phyloP scores from a whole-genome alignment of 2,113 vertebrate genomes.

The Odontophorus gujanensis region DNA sequence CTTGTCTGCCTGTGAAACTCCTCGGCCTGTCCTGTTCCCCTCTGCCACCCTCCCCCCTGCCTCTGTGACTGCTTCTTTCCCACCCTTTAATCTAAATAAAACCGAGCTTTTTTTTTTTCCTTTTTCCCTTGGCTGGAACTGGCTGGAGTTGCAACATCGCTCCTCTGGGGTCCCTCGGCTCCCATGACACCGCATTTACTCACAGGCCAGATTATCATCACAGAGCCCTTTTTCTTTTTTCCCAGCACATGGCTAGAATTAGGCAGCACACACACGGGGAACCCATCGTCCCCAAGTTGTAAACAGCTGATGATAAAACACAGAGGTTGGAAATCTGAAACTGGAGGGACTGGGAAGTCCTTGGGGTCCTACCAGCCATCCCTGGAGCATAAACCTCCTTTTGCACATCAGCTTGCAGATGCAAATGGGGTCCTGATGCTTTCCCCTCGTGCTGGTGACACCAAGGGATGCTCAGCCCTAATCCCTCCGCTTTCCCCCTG shows the following conservation, averaged over 20 bases:
- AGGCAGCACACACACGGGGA: conserved; percentile 41
- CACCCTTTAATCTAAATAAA: conserved; percentile 84
- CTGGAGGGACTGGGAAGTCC: background rate
- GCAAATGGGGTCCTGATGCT: background rate
- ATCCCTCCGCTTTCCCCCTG: background rate
- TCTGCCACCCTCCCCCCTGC: conserved; percentile 34
- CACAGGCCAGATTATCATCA: conserved; percentile 69
- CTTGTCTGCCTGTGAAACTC: background rate
- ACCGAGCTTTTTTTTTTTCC: conserved; percentile 23
- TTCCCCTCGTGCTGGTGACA: background rate
- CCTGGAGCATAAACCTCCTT: background rate
- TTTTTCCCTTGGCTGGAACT: conserved; percentile 44
- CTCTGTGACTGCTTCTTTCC: conserved; percentile 71
- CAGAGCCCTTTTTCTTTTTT: conserved; percentile 69
- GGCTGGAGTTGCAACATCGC: conserved; percentile 75
- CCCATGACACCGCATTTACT: conserved; percentile 82
- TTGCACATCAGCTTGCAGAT: fast-evolving
- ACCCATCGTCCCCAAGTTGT: conserved; percentile 29
- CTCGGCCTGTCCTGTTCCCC: conserved; percentile 24
- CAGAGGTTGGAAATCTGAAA: conserved; percentile 71
- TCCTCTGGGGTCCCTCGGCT: conserved; percentile 77
- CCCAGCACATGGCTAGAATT: conserved; percentile 66
- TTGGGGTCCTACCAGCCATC: background rate
- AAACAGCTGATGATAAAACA: conserved; percentile 63
- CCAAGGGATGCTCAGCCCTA: background rate